Evolutionary conservation across 1,140 invertebrate species (phyloP).

Genomic region (Oryctes rhinoceros): DNA sequence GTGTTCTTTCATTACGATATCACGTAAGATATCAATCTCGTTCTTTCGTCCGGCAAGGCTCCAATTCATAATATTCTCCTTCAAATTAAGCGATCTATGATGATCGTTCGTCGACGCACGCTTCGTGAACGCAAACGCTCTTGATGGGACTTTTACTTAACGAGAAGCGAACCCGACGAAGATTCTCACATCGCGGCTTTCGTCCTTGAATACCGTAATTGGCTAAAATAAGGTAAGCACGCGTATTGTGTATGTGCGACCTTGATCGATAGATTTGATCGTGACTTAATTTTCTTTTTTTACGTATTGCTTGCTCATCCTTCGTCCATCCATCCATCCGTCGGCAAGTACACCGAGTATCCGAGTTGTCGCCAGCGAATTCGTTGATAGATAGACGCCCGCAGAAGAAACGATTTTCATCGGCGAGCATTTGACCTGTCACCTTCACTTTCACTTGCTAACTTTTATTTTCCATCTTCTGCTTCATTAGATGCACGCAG

Average conservation of each 20-base stretch:
- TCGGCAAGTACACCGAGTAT: background rate
- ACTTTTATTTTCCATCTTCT: background rate
- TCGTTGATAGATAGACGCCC: background rate
- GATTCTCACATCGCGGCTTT: background rate
- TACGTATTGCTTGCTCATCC: background rate
- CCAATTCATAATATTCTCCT: background rate
- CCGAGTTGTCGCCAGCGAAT: background rate
- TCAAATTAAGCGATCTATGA: constrained; percentile 2
- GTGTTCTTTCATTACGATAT: too few relatives aligned
- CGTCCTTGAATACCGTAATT: constrained; percentile 12
- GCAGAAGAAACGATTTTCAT: background rate
- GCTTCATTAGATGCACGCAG: background rate
- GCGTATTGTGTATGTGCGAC: background rate
- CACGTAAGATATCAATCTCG: too few relatives aligned
- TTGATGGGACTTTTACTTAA: background rate
- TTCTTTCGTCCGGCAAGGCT: too few relatives aligned
- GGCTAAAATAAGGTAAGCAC: background rate
- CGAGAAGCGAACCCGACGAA: background rate
- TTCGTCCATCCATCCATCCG: background rate
- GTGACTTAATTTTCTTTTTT: background rate
- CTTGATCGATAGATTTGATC: constrained; percentile 21
- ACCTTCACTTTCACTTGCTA: constrained; percentile 7
- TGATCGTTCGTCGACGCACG: background rate
- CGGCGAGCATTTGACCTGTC: background rate
- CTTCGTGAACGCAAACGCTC: background rate